Base-by-base conservation (phyloP, 2,888 invertebrate genomes). In the Andricus quercusramuli region DNA sequence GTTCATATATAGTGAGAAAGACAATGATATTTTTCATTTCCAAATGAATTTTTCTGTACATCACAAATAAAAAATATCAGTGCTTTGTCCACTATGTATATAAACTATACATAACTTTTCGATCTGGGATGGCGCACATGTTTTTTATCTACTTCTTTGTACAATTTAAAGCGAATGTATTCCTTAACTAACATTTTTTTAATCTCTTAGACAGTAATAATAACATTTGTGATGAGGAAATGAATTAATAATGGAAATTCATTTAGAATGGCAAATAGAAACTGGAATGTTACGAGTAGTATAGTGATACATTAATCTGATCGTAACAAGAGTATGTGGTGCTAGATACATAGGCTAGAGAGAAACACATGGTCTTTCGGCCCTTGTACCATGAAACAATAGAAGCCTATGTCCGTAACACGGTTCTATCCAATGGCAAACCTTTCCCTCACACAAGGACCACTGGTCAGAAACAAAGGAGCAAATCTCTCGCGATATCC, bases 381-480 rank as follows among this genome's bases (percentile, higher is more conserved):
- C 51, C 47, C 32, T 51, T 56, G 51, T 29, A 68, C 15, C 1
- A 56, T 56, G 51, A n/a, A 74, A 74, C 74, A 74, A 74, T 74
- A 56, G 74, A 32, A 56, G 32, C 13, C 56, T 47, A 56, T 56
- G 56, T 32, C 56, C 56, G 32, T 74, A 56, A n/a, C 56, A 74
- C 0, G 56, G 56, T 74, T 56, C 56, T 68, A 44, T 68, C 47
- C 68, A 68, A 44, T 68, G 68, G 44, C 56, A 74, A 74, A 51
- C 32, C 74, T 74, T 74, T 74, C 74, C 17, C 70, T 15, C 17
- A 68, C 44, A 47, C 68, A 51, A 70, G 70, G 74, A 74, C 74
- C 56, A 74, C 74, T 56, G 51, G 74, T 56, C 56, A 74, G 74
- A 56, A 74, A 74, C 74, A 74, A 74, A 74, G 74, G 74, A 74